Conservation (phyloP, 2,113 vertebrate species). For the Eolophus roseicapilla region DNA sequence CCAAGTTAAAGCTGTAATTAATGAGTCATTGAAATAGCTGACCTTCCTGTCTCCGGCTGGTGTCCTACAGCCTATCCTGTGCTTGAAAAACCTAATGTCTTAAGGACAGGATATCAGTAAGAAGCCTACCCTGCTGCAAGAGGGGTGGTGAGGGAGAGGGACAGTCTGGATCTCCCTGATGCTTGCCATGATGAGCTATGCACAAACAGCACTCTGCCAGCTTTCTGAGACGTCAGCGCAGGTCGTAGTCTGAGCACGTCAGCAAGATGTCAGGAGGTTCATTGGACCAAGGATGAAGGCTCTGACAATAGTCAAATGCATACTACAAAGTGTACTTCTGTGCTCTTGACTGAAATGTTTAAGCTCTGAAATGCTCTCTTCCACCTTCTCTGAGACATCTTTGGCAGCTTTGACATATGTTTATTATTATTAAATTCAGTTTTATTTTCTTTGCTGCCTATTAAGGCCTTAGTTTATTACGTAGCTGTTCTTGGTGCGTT, state of each 20-base stretch:
- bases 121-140: neutral
- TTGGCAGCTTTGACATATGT: neutral
- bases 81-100: neutral
- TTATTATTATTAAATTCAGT: neutral
- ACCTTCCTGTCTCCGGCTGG: neutral
- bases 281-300: neutral
- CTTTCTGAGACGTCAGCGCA: accelerated
- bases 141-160: neutral
- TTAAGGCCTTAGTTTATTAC: neutral
- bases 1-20: neutral
- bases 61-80: neutral
- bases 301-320: neutral
- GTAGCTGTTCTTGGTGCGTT: neutral
- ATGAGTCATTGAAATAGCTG: neutral
- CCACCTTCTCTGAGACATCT: neutral
- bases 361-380: neutral
- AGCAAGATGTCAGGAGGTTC: neutral
- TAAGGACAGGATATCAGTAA: neutral
- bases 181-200: neutral
- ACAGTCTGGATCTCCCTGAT: neutral
- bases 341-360: neutral
- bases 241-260: accelerated
- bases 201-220: neutral
- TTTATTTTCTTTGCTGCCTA: neutral
- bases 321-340: neutral